These are phyloP conservation scores for Cephus rjabovi DNA, from an alignment of 2,888 invertebrate genomes.

Conservation along the genomic window DNA sequence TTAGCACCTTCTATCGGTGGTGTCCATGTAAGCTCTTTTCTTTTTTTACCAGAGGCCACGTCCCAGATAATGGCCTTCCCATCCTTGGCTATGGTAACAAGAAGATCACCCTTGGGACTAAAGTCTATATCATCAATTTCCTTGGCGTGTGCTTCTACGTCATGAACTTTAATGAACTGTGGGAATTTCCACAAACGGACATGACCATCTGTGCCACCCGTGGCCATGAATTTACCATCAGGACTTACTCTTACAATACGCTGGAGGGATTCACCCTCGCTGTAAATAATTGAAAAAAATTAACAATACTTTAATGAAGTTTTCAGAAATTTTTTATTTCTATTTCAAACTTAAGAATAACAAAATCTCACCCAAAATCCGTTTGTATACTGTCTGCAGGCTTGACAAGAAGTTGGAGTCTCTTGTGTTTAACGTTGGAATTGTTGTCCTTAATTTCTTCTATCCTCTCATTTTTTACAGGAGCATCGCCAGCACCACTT, in stretches of 20 bases:
- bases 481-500: conserved; percentile 35
- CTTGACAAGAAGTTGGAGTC: conserved; percentile 80
- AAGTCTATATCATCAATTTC: conserved; percentile 97
- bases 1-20: conserved; percentile 78
- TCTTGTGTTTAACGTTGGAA: conserved; percentile 64
- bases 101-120: conserved; percentile 79
- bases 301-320: conserved; percentile 5
- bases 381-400: conserved; percentile 86
- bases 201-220: conserved; percentile 91
- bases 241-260: conserved; percentile 85
- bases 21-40: conserved; percentile 79
- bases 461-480: conserved; percentile 27
- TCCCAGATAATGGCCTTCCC: conserved; percentile 87
- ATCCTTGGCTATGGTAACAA: conserved; percentile 91
- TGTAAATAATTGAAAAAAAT: conserved; percentile 44
- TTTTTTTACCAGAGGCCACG: conserved; percentile 74
- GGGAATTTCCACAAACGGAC: conserved; percentile 92
- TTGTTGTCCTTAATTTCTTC: conserved; percentile 50
- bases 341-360: background rate
- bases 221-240: conserved; percentile 84
- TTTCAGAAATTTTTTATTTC: background rate
- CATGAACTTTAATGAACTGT: conserved; percentile 76
- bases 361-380: conserved; percentile 76
- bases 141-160: conserved; percentile 83
- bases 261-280: conserved; percentile 82